Evolutionary conservation across 2,113 vertebrate species (phyloP).

Genomic region (Calypte anna): DNA sequence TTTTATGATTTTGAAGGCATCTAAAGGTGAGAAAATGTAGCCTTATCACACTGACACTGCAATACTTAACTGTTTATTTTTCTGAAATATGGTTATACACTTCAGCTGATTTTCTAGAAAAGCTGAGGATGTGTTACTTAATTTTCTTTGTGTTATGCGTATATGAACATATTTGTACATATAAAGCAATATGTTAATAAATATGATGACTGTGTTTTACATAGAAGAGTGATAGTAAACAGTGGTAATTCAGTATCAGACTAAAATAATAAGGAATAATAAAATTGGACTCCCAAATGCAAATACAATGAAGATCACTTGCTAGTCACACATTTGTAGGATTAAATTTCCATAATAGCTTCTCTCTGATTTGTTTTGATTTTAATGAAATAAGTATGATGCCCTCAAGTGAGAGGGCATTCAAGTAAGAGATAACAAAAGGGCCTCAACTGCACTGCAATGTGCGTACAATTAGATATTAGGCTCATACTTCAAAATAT

Average conservation of each 20-base stretch:
- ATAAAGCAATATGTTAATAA: background rate
- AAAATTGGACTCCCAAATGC: background rate
- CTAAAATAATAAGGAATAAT: background rate
- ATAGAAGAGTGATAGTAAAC: background rate
- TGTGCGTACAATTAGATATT: background rate
- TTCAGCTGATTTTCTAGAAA: background rate
- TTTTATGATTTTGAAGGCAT: background rate
- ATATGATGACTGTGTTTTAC: background rate
- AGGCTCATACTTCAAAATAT: background rate
- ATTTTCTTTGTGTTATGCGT: background rate
- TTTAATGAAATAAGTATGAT: background rate
- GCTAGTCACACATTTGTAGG: background rate
- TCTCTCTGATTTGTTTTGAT: background rate
- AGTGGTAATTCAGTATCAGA: background rate
- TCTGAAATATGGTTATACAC: background rate
- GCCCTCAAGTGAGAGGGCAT: background rate
- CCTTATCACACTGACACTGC: background rate
- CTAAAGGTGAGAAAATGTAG: background rate
- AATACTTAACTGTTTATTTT: background rate
- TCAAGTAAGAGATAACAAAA: background rate
- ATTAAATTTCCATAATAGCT: background rate
- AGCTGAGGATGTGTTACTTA: background rate
- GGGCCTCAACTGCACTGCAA: background rate
- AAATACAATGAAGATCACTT: background rate
- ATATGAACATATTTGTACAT: background rate